phyloP scores from a whole-genome alignment of 2,113 vertebrate species.

The Calyptommatus sinebrachiatus region DNA sequence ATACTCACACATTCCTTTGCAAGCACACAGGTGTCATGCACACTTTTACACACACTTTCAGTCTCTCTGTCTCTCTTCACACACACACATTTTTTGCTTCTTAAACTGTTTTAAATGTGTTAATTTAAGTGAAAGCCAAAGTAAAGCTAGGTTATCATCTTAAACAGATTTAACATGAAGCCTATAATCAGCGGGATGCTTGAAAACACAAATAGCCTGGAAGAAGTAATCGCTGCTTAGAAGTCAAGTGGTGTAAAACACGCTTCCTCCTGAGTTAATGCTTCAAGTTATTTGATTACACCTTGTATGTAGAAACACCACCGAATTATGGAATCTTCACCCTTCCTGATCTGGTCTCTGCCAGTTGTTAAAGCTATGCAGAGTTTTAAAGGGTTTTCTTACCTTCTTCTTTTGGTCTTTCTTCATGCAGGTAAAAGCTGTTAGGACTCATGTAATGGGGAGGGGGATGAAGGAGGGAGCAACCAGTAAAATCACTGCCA shows the following conservation, averaged over 20 bases:
- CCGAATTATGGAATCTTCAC: conserved; percentile 61
- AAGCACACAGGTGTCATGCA: too few species aligned
- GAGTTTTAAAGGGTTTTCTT: conserved; percentile 63
- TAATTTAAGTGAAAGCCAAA: conserved; percentile 48
- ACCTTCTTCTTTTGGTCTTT: conserved; percentile 59
- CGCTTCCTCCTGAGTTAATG: conserved; percentile 60
- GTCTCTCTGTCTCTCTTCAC: too few species aligned
- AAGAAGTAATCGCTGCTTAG: conserved; percentile 61
- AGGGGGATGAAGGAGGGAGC: conserved; percentile 46
- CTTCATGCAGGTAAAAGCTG: conserved; percentile 56
- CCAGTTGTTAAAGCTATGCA: conserved; percentile 56
- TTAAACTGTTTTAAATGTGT: conserved; percentile 40
- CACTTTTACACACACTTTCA: too few species aligned
- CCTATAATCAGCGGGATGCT: conserved; percentile 66
- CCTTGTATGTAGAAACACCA: conserved; percentile 49
- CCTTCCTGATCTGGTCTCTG: conserved; percentile 51
- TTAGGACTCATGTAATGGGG: conserved; percentile 50
- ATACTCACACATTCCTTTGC: too few species aligned
- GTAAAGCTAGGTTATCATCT: conserved; percentile 66
- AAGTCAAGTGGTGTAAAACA: conserved; percentile 69
- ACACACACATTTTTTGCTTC: neutral
- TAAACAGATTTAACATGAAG: conserved; percentile 66
- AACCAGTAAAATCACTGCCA: conserved; percentile 49
- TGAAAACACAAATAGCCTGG: conserved; percentile 62
- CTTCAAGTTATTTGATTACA: conserved; percentile 58